These are phyloP conservation scores for Keiferia lycopersicella DNA, from an alignment of 2,888 invertebrate genomes.

Conservation along the genomic window DNA sequence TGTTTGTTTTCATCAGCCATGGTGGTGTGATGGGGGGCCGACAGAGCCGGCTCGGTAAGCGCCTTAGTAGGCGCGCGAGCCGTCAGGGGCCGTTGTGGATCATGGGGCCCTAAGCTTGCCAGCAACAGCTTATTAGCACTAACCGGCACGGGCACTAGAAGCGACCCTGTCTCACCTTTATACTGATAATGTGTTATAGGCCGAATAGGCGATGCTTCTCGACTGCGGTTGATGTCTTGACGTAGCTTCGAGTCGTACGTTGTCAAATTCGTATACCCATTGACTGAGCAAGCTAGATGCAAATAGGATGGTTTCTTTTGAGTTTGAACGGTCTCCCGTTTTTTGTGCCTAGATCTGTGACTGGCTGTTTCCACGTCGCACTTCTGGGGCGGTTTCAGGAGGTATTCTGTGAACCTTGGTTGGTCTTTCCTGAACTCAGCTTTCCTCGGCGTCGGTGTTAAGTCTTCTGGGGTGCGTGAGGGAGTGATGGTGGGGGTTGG, in stretches of 20 bases:
- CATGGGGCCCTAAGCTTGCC: slow-evolving; percentile 77
- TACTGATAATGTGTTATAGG: slow-evolving; percentile 79
- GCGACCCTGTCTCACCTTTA: slow-evolving; percentile 67
- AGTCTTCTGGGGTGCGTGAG: slow-evolving; percentile 54
- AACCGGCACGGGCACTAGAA: slow-evolving; percentile 73
- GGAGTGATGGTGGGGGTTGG: slow-evolving; percentile 55
- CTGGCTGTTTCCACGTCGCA: slow-evolving; percentile 63
- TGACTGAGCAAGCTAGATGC: slow-evolving; percentile 93
- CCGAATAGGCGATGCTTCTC: slow-evolving; percentile 87
- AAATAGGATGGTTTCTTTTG: slow-evolving; percentile 92
- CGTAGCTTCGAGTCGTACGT: slow-evolving; percentile 92
- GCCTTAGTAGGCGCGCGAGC: slow-evolving; percentile 77
- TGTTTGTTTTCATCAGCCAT: slow-evolving; percentile 78
- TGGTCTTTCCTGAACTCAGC: slow-evolving; percentile 26
- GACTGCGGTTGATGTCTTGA: slow-evolving; percentile 86
- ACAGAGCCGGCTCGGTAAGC: slow-evolving; percentile 64
- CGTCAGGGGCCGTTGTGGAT: slow-evolving; percentile 73
- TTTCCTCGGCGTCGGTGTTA: slow-evolving; percentile 57
- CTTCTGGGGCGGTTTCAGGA: slow-evolving; percentile 71
- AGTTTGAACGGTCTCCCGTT: slow-evolving; percentile 54
- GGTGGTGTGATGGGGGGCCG: slow-evolving; percentile 23
- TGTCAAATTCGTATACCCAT: slow-evolving; percentile 93
- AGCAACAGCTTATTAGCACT: slow-evolving; percentile 80
- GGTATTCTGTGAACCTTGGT: slow-evolving; percentile 49
- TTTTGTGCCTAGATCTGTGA: slow-evolving; percentile 68